These are phyloP conservation scores for Eulithis testata DNA, from an alignment of 2,888 invertebrate genomes.

Conservation along the genomic window DNA sequence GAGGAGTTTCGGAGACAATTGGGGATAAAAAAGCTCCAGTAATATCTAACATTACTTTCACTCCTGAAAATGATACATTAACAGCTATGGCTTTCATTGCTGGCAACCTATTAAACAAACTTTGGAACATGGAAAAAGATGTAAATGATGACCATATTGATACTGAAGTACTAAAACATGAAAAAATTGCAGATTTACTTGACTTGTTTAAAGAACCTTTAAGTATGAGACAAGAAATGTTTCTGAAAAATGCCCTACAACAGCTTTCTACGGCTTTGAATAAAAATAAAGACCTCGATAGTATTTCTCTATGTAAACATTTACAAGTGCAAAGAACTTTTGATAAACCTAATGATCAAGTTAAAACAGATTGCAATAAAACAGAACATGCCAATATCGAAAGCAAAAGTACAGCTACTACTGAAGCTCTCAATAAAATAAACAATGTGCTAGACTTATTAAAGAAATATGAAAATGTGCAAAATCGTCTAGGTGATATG, in stretches of 20 bases:
- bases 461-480: constrained; percentile 63
- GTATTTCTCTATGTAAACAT: constrained; percentile 66
- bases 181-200: constrained; percentile 69
- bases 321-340: constrained; percentile 44
- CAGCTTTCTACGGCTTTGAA: constrained; percentile 65
- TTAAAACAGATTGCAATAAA: constrained; percentile 17
- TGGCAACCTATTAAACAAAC: constrained; percentile 73
- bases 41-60: constrained; percentile 75
- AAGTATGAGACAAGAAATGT: constrained; percentile 68
- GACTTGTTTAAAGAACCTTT: constrained; percentile 75
- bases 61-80: constrained; percentile 75
- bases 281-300: constrained; percentile 57
- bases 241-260: constrained; percentile 69
- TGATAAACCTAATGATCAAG: constrained; percentile 28
- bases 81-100: constrained; percentile 78
- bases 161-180: constrained; percentile 67
- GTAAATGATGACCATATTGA: constrained; percentile 59
- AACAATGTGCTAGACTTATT: constrained; percentile 64
- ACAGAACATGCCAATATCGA: neutral
- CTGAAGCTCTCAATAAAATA: constrained; percentile 61
- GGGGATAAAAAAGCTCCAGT: constrained; percentile 62
- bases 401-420: constrained; percentile 35
- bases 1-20: constrained; percentile 61
- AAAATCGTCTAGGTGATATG: constrained; percentile 52
- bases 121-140: constrained; percentile 77